A percentile compares a stretch with the other conserved stretches of the same genome.
phyloP scores from a whole-genome alignment of 2,113 vertebrate genomes.

The Anser brachyrhynchus region DNA sequence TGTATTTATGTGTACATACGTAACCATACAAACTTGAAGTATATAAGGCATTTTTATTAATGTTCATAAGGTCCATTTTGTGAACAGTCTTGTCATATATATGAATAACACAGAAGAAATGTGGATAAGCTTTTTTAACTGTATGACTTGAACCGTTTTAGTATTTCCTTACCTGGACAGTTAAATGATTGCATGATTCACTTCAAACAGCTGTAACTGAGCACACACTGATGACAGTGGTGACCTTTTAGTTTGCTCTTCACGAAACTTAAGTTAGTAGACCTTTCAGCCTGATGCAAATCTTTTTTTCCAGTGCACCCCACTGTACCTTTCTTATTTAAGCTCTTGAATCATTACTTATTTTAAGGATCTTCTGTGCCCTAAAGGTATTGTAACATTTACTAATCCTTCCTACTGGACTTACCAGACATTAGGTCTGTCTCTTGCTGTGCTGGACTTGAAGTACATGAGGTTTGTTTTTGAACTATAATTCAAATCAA shows the following conservation, averaged over 20 bases:
- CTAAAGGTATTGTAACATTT: constrained; percentile 71
- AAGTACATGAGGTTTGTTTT: constrained; percentile 16
- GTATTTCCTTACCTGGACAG: background rate
- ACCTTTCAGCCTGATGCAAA: constrained; percentile 44
- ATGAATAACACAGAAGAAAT: background rate
- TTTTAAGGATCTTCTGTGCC: constrained; percentile 59
- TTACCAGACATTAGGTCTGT: constrained; percentile 38
- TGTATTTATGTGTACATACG: background rate
- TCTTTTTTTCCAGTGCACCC: constrained; percentile 22
- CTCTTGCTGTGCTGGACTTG: constrained; percentile 38
- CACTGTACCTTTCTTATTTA: constrained; percentile 33
- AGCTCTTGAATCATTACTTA: constrained; percentile 59
- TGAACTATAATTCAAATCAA: constrained; percentile 19
- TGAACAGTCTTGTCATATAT: background rate
- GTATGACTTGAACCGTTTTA: background rate
- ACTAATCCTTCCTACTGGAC: constrained; percentile 57
- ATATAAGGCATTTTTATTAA: background rate
- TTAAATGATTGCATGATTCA: background rate
- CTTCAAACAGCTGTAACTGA: background rate
- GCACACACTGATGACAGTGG: background rate
- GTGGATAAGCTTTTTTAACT: background rate
- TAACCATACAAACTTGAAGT: background rate
- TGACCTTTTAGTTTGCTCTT: constrained; percentile 48
- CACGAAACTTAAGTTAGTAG: constrained; percentile 43
- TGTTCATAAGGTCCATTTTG: background rate